Evolutionary conservation across 2,888 invertebrate genomes (phyloP), one percentile per base, ranked within the genome.

Genomic region (Metopia argyrocephala): DNA sequence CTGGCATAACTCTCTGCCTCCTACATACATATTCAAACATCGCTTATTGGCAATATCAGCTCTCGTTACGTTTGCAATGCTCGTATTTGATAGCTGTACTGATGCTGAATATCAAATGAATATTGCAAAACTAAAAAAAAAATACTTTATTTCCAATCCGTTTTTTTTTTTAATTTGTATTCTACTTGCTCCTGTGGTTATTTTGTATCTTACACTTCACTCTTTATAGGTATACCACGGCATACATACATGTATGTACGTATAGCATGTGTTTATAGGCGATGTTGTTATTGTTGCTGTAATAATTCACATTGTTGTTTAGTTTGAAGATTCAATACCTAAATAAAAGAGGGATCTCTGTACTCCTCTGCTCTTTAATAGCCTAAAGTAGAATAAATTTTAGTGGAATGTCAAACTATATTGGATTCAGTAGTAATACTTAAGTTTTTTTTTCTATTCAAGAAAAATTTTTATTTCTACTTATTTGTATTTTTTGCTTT

Each of bases 1-100:
- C 46, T 71, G 52, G 5, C 28, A n/a, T n/a, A n/a, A n/a, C n/a
- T n/a, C n/a, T n/a, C n/a, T n/a, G n/a, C n/a, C n/a, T n/a, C n/a
- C n/a, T 78, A 64, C 57, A 57, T 76, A 73, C 76, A 78, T 76
- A 80, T 81, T 78, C 78, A 78, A 78, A 69, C 54, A 59, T 75
- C 74, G 69, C 78, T 81, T 81, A 81, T 81, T 81, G 81, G 50
- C 81, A 81, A 81, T 81, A 81, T 81, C 81, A 78, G 78, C 62
- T 76, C 74, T 81, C 70, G 78, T 78, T 81, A 75, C 78, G 74
- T 81, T 81, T 81, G 74, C 78, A 74, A 70, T 81, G 56, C 78
- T 81, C 81, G 81, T 81, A 78, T 78, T 81, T 81, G 81, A 81
- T 81, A 81, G 81, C 81, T 70, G 65, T 81, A 81, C 81, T 70